Conservation (phyloP, 2,797 vertebrate genomes). For the Gambelia wislizenii region DNA sequence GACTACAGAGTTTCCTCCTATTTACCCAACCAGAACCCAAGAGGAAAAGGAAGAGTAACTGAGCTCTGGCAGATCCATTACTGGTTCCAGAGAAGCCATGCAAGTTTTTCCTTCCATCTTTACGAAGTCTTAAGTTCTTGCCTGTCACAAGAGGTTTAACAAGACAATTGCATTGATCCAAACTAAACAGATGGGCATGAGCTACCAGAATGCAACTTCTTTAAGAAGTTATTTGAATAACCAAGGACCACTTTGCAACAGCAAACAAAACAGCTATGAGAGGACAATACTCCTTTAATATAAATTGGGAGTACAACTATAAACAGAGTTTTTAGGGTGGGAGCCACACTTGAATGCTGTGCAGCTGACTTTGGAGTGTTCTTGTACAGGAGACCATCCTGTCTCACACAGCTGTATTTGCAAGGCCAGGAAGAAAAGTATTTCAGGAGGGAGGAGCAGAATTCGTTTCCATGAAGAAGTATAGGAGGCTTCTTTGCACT, state of each 20-base stretch:
- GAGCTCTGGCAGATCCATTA: neutral
- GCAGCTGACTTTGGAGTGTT: neutral
- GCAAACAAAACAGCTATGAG: neutral
- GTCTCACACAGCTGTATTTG: neutral
- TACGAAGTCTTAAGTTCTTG: neutral
- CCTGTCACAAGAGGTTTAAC: too few species aligned
- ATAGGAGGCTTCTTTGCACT: neutral
- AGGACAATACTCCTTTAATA: neutral
- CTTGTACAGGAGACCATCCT: neutral
- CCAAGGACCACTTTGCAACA: neutral
- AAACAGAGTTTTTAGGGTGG: neutral
- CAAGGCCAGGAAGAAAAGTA: neutral
- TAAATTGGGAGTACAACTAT: neutral
- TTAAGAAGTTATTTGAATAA: neutral
- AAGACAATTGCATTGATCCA: neutral
- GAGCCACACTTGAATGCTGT: neutral
- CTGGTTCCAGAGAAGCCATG: neutral
- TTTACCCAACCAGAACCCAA: neutral
- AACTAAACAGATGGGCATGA: neutral
- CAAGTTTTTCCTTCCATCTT: neutral
- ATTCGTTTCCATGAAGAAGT: neutral
- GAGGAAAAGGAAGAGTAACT: neutral
- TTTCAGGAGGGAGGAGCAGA: neutral
- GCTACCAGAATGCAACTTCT: neutral
- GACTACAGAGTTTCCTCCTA: neutral